Evolutionary conservation across 2,797 vertebrate species (phyloP).

Genomic region (Craterocephalus amniculus): DNA sequence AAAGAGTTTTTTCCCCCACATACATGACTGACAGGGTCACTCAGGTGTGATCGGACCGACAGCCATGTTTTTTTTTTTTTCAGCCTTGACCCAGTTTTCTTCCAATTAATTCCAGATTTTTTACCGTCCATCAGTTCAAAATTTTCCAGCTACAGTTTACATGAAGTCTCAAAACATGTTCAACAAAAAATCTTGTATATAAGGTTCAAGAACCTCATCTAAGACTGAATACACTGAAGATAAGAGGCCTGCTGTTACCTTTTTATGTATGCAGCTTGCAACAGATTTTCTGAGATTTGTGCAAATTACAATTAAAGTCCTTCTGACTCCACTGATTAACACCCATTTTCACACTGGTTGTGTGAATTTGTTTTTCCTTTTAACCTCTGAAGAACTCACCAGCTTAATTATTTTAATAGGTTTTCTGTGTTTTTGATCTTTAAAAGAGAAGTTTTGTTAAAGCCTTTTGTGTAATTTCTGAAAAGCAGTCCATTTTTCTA

Average conservation of each 20-base stretch:
- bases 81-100: background rate
- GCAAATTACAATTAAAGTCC: constrained; percentile 22
- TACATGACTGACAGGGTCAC: background rate
- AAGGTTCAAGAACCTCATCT: background rate
- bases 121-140: background rate
- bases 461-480: constrained; percentile 35
- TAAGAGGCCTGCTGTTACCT: background rate
- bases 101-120: background rate
- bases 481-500: constrained; percentile 30
- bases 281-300: constrained; percentile 23
- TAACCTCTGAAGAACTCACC: background rate
- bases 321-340: constrained; percentile 16
- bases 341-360: constrained; percentile 23
- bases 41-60: constrained; percentile 20
- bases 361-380: background rate
- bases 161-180: constrained; percentile 9
- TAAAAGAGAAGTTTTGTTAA: constrained; percentile 26
- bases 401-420: constrained; percentile 19
- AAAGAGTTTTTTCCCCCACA: background rate
- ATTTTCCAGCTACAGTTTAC: constrained; percentile 3
- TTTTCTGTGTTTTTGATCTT: constrained; percentile 26
- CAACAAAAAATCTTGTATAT: background rate
- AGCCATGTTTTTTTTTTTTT: background rate
- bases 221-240: background rate
- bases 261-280: background rate